Base-by-base conservation (phyloP, 2,888 invertebrate species). In the Ormyrus pomaceus region DNA sequence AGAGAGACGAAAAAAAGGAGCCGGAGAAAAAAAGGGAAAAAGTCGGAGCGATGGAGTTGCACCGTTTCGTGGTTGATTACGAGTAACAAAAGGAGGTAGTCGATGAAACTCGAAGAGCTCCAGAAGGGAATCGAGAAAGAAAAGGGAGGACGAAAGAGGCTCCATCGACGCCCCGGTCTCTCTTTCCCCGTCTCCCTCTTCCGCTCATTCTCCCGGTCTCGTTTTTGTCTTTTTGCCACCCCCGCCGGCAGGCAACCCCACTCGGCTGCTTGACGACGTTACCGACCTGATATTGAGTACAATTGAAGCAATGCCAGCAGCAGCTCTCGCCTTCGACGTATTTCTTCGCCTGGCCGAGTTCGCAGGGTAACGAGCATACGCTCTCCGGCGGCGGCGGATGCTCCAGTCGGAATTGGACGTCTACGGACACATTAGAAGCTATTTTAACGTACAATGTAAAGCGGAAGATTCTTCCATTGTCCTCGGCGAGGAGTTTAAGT, bases 221-320 rank as follows among this genome's bases (percentile, higher is more conserved):
- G 10, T 46, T 48, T 53, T 50, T 58, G 19, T 13, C 46, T 53
- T 53, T 45, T 9, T 13, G 19, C 8, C n/a, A 34, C 7, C 34
- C 65, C 45, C 2, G 9, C 10, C 61, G 34, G 10, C 34, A 11
- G 34, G 59, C 45, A 5, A n/a, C 46, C 46, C 65, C 46, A 4
- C 65, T 34, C 34, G 34, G 0, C 34, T 34, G 34, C 34, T 34
- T 34, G 79, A 70, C 59, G 72, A 81, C 78, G 79, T 77, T 64
- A 84, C 82, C 69, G 51, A 88, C 95, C 94, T 97, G 96, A 91
- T 96, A 97, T 88, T 95, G 95, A 66, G 95, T 94, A 91, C 98
- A 97, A 90, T 96, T 96, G 92, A 96, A 95, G 91, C 97, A 98
- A 89, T 97, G 97, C 97, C 97, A 98, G 90, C 97, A 98, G 91